phyloP scores from a whole-genome alignment of 2,113 vertebrate species.

The Uria lomvia region DNA sequence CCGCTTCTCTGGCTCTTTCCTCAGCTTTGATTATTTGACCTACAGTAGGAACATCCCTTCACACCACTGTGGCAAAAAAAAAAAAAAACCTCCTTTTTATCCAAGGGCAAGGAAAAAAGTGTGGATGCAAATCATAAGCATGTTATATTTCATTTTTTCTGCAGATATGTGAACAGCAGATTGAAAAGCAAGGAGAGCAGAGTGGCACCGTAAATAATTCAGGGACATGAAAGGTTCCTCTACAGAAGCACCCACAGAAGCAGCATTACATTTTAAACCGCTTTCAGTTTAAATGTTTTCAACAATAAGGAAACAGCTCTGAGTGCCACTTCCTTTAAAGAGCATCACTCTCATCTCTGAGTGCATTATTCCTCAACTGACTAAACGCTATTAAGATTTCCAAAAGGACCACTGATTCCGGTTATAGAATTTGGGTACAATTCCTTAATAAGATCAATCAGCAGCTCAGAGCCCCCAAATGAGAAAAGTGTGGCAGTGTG shows the following conservation, averaged over 20 bases:
- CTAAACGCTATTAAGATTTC: not conserved
- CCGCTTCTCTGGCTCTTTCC: not conserved
- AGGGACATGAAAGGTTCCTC: not conserved
- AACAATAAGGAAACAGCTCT: not conserved
- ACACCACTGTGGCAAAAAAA: not conserved
- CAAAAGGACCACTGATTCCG: not conserved
- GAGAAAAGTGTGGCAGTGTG: not conserved
- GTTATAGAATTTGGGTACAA: not conserved
- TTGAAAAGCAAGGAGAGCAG: constrained; percentile 4
- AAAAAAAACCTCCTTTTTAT: not conserved
- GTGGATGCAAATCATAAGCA: not conserved
- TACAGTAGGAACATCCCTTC: not conserved
- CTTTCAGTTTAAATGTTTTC: constrained; percentile 2
- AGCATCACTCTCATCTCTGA: not conserved
- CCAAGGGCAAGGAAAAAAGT: not conserved
- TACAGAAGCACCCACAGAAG: not conserved
- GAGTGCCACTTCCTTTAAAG: not conserved
- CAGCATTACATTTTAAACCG: constrained; percentile 6
- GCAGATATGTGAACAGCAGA: not conserved
- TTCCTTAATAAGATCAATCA: not conserved
- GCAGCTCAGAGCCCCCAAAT: not conserved
- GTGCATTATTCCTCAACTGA: not conserved
- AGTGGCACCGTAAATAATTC: constrained; percentile 12
- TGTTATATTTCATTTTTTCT: not conserved
- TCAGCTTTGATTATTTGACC: not conserved